Evolutionary conservation across 2,888 invertebrate genomes (phyloP), one percentile per base, ranked within the genome.

Genomic region (Myathropa florea): DNA sequence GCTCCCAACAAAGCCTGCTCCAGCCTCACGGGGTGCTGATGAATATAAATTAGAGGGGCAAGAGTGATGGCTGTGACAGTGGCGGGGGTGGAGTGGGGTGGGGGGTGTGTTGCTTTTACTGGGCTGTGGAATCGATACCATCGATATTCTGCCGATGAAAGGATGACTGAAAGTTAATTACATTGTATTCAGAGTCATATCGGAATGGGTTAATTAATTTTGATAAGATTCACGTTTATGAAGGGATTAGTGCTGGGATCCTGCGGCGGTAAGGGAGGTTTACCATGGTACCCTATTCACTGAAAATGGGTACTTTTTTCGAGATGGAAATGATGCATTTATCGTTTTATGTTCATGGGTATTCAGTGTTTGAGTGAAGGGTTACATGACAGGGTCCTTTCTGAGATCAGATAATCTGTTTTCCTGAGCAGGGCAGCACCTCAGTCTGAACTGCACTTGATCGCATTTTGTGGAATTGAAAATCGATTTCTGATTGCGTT

Each of bases 141-240:
- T 18, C 23, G 24, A 70, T 59, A 59, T 36, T 21, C 33, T 57
- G 36, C 36, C 21, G 23, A 28, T 59, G 21, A 28, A 60, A 26
- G 30, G 72, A 70, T 57, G 23, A 55, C 70, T 70, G 59, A 18
- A 59, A 65, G 46, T 23, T 14, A 71, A 33, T 46, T 57, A 67
- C 67, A 68, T 12, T 59, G 70, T 70, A 26, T 65, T 46, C 71
- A 14, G n/a, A 53, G 57, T 26, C 24, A 30, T 70, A 70, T 23
- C 18, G 33, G 23, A 70, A 70, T 36, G 57, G 18, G 36, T 67
- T 53, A 55, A 67, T 26, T 61, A 57, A 59, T 77, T 57, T 30
- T 4, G 70, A 78, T 70, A 67, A 39, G 78, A 63, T 57, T 70
- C 28, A 63, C 70, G 53, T 33, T 72, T 46, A 18, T n/a, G 18